A percentile compares a stretch with the other conserved stretches of the same genome.
Conservation (phyloP, 1,140 invertebrate species). For the Lepidotrigona ventralis region DNA sequence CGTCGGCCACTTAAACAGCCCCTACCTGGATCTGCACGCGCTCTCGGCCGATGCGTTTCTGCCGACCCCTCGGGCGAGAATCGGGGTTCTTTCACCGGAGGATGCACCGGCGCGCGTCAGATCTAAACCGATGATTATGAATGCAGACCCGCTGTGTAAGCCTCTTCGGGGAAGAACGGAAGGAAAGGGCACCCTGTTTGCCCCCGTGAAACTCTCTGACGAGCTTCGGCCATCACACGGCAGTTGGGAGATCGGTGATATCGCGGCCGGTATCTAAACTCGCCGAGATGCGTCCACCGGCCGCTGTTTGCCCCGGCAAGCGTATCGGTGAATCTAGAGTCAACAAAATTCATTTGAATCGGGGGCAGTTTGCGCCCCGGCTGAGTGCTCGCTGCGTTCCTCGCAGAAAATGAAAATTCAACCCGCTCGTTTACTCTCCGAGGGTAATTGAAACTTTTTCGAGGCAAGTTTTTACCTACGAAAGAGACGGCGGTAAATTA, state of each 20-base stretch:
- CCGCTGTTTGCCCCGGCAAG: not conserved
- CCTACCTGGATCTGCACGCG: constrained; percentile 48
- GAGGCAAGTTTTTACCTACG: too few species aligned
- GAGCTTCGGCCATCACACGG: not conserved
- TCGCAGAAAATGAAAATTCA: not conserved
- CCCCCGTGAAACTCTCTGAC: constrained; percentile 49
- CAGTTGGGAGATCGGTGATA: constrained; percentile 10
- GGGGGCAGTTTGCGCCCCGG: too few species aligned
- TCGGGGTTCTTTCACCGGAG: not conserved
- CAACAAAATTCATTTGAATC: constrained; percentile 12
- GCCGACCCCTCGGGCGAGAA: too few species aligned
- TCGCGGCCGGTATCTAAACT: constrained; percentile 32
- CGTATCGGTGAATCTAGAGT: constrained; percentile 21
- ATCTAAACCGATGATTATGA: constrained; percentile 77
- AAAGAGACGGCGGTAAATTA: too few species aligned
- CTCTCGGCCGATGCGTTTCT: not conserved
- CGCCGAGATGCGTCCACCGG: not conserved
- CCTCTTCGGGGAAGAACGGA: constrained; percentile 61
- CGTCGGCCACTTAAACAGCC: constrained; percentile 77
- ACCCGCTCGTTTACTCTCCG: too few species aligned
- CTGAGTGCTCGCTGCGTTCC: not conserved
- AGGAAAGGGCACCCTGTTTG: constrained; percentile 64
- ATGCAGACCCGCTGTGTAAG: constrained; percentile 74
- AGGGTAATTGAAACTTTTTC: too few species aligned
- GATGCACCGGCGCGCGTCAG: constrained; percentile 56